Evolutionary conservation across 1,140 invertebrate genomes (phyloP), one percentile per base, ranked within the genome.

Genomic region (Apis cerana): DNA sequence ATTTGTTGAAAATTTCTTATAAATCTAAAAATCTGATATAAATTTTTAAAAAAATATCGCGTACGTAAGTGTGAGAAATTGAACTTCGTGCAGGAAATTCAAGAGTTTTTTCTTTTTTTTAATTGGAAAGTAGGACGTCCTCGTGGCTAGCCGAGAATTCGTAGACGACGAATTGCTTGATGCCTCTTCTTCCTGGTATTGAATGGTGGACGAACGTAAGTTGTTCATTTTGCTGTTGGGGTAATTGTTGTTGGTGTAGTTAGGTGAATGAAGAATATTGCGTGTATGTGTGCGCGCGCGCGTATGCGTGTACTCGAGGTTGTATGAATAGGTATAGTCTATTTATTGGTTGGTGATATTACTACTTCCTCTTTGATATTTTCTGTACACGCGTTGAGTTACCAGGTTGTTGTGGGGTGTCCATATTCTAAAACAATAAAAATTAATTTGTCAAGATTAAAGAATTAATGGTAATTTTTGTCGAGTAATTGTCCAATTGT

Each of bases 161-260:
- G 10, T 23, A 12, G 9, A 52, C 48, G 19, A 33, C 33, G 67
- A 70, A 61, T 56, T n/a, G 56, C 27, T 59, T 54, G 54, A 75
- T 54, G 67, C 11, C 56, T 58, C 56, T 43, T 54, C 69, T 23
- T 33, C 68, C 56, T 72, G 33, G 77, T 59, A 50, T 61, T 61
- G 68, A 67, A 78, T 43, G 33, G 54, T 69, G 64, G 65, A 77
- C 21, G n/a, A 78, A 78, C 27, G 76, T 78, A 56, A 78, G 76
- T 78, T 48, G 61, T 76, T 54, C 48, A 75, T 59, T 75, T 75
- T 75, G 21, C 71, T 75, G 56, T 75, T 21, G 33, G 33, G n/a
- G 71, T 61, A 75, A 75, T 75, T 19, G 71, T 59, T 58, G 71
- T 75, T 61, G 56, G 58, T 75, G 23, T 75, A 43, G 71, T 75